Evolutionary conservation across 2,888 invertebrate genomes (phyloP).

Genomic region (Campopleginae sp.): DNA sequence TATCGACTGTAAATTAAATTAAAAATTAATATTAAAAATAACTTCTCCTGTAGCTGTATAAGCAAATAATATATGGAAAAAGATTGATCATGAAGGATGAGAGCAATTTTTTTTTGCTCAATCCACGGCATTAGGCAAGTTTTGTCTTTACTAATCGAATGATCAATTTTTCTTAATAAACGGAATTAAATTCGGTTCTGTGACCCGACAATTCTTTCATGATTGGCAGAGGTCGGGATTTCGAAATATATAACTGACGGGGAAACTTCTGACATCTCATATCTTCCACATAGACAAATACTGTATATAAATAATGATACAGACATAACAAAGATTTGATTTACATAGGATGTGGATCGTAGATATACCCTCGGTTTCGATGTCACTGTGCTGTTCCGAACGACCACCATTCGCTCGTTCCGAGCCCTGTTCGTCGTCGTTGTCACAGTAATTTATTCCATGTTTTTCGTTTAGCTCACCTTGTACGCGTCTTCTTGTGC

Average conservation of each 20-base stretch:
- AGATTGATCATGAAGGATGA: too few relatives aligned
- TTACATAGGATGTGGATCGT: background rate
- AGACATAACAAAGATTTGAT: background rate
- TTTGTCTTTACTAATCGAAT: too few relatives aligned
- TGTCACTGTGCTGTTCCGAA: slow-evolving; percentile 47
- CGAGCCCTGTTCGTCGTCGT: slow-evolving; percentile 38
- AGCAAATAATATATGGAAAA: too few relatives aligned
- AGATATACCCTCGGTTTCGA: slow-evolving; percentile 1
- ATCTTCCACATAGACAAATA: too few relatives aligned
- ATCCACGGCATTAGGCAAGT: too few relatives aligned
- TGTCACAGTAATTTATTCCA: slow-evolving; percentile 57
- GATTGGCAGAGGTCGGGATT: background rate
- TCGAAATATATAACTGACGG: background rate
- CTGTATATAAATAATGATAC: background rate
- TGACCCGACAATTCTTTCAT: too few relatives aligned
- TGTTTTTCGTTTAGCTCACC: slow-evolving; percentile 52
- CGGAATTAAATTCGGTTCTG: too few relatives aligned
- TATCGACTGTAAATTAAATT: too few relatives aligned
- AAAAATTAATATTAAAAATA: too few relatives aligned
- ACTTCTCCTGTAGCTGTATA: too few relatives aligned
- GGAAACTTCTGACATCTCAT: background rate
- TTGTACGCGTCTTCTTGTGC: slow-evolving; percentile 23
- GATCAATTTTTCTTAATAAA: too few relatives aligned
- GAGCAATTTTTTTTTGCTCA: too few relatives aligned
- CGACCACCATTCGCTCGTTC: slow-evolving; percentile 49